Evolutionary conservation across 2,888 invertebrate species (phyloP).

Genomic region (Minunthozetes semirufus): DNA sequence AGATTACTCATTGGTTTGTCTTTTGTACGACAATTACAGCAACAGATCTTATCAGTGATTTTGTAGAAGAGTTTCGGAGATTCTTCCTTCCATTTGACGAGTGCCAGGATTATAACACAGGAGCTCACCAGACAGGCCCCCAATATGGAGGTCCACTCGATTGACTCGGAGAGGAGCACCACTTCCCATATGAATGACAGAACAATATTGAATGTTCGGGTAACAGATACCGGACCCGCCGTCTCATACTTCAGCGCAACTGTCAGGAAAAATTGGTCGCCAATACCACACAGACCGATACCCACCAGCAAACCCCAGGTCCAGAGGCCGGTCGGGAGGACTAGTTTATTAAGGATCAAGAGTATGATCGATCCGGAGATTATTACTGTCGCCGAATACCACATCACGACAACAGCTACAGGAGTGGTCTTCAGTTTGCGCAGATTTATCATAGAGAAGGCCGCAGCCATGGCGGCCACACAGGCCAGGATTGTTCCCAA

Average conservation of each 20-base stretch:
- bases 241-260: constrained; percentile 79
- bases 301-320: constrained; percentile 29
- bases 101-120: constrained; percentile 33
- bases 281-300: constrained; percentile 74
- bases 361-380: constrained; percentile 13
- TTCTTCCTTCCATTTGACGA: constrained; percentile 32
- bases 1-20: not conserved
- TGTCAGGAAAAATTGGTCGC: constrained; percentile 78
- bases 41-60: not conserved
- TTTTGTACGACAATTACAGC: not conserved
- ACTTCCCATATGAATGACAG: constrained; percentile 82
- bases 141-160: constrained; percentile 32
- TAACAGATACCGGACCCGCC: constrained; percentile 83
- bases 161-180: constrained; percentile 19
- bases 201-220: constrained; percentile 79
- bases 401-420: constrained; percentile 31
- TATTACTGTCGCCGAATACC: constrained; percentile 23
- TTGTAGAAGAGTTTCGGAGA: constrained; percentile 6
- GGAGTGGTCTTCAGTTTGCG: constrained; percentile 29
- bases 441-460: constrained; percentile 20
- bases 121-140: constrained; percentile 32
- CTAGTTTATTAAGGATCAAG: not conserved
- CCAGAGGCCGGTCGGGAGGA: not conserved
- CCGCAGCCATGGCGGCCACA: constrained; percentile 14
- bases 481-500: constrained; percentile 5